Conservation (phyloP, 1,140 invertebrate species). For the Heliconius hermathena region DNA sequence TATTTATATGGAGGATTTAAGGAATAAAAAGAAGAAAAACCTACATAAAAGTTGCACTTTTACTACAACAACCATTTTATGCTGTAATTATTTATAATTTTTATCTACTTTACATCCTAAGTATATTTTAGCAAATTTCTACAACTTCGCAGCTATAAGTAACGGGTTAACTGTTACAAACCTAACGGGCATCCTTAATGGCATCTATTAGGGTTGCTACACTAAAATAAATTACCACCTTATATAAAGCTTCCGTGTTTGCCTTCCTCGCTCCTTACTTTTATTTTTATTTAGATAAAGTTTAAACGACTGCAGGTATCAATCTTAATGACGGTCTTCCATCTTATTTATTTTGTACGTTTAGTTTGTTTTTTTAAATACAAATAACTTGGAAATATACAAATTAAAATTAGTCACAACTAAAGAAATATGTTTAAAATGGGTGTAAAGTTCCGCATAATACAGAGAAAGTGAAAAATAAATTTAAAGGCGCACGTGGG, state of each 20-base stretch:
- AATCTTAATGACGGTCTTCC: background rate
- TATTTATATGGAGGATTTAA: no score
- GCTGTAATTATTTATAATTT: background rate
- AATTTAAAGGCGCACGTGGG: no score
- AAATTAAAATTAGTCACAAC: no score
- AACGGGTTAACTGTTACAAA: slow-evolving; percentile 30
- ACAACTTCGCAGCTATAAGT: slow-evolving; percentile 20
- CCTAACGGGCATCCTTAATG: slow-evolving; percentile 31
- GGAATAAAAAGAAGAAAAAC: no score
- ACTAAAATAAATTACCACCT: slow-evolving; percentile 34
- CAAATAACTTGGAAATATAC: background rate
- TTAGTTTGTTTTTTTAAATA: background rate
- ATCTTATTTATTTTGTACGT: background rate
- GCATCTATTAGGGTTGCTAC: slow-evolving; percentile 27
- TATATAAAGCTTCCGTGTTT: slow-evolving; percentile 25
- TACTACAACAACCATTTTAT: no score
- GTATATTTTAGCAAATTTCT: slow-evolving; percentile 21
- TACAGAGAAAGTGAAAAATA: no score
- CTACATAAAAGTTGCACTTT: no score
- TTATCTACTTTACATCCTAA: background rate
- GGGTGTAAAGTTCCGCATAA: no score
- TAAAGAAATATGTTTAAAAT: no score
- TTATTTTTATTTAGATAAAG: slow-evolving; percentile 13
- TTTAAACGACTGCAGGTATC: slow-evolving; percentile 15
- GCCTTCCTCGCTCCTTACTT: slow-evolving; percentile 12